phyloP scores from a whole-genome alignment of 2,113 vertebrate genomes.

The Arvicanthis niloticus region DNA sequence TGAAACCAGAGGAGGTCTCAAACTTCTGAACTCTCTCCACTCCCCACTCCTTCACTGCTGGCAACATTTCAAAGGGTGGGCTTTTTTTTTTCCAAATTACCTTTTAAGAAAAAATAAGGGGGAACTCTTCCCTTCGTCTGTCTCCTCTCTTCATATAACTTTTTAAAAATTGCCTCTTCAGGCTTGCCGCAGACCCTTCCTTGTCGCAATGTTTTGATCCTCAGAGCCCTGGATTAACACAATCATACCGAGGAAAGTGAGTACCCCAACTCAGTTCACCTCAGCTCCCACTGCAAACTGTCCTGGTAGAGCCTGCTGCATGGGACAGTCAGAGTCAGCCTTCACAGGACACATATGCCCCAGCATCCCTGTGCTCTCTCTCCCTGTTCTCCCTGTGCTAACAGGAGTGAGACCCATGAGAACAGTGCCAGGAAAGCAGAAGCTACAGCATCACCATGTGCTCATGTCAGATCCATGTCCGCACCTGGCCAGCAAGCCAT shows the following conservation, averaged over 20 bases:
- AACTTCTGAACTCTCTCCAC: background rate
- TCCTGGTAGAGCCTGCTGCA: background rate
- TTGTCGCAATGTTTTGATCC: accelerated
- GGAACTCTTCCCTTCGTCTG: conserved; percentile 34
- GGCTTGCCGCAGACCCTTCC: background rate
- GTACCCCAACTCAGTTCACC: background rate
- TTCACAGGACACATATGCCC: background rate
- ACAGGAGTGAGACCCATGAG: background rate
- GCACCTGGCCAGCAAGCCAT: accelerated
- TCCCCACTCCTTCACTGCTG: conserved; percentile 64
- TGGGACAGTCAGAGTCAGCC: background rate
- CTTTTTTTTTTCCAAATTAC: conserved; percentile 31
- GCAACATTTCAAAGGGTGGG: conserved; percentile 29
- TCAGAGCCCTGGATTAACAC: accelerated
- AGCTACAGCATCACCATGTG: accelerated
- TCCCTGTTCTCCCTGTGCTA: background rate
- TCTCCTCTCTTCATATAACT: conserved; percentile 2
- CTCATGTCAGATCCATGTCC: background rate
- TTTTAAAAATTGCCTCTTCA: background rate
- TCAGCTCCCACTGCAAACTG: background rate
- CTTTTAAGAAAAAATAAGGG: conserved; percentile 19
- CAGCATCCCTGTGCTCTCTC: background rate
- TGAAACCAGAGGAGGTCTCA: conserved; percentile 63
- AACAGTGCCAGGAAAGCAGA: background rate
- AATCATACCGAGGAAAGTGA: accelerated